These are phyloP conservation scores for Mandrillus leucophaeus DNA, from an alignment of 2,113 vertebrate species.

Conservation along the genomic window DNA sequence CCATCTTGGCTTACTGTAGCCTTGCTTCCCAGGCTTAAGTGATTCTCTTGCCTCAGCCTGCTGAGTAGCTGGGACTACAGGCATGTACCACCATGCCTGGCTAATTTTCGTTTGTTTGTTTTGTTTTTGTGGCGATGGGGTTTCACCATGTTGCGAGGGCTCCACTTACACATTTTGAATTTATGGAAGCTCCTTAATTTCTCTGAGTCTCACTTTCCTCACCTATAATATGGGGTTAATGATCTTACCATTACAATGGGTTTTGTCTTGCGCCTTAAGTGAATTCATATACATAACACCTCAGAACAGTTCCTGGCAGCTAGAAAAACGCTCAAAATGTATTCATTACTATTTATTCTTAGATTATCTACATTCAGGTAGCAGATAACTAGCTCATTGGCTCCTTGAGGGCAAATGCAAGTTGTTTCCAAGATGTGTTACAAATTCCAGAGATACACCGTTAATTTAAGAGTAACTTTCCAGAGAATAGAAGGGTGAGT, in stretches of 20 bases:
- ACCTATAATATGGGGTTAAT: not conserved
- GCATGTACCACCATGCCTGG: too few relatives aligned
- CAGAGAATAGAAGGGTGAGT: not conserved
- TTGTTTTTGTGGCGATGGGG: too few relatives aligned
- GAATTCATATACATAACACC: not conserved
- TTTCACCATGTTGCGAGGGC: too few relatives aligned
- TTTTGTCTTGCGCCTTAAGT: not conserved
- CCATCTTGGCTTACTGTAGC: too few relatives aligned
- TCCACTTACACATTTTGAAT: not conserved
- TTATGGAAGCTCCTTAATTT: not conserved
- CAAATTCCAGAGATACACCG: not conserved
- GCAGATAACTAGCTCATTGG: not conserved
- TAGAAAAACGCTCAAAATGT: not conserved
- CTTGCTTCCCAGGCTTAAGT: too few relatives aligned
- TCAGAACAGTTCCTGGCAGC: not conserved
- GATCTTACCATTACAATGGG: not conserved
- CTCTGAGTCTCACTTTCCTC: not conserved
- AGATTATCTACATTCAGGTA: not conserved
- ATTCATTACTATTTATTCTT: not conserved
- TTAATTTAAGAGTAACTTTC: constrained; percentile 9
- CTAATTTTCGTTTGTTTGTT: too few relatives aligned
- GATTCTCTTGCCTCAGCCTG: too few relatives aligned
- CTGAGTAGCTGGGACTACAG: too few relatives aligned
- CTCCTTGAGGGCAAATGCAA: not conserved
- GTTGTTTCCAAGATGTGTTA: not conserved